Base-by-base conservation (phyloP, 2,888 invertebrate species). In the Monoplex corrugatus region DNA sequence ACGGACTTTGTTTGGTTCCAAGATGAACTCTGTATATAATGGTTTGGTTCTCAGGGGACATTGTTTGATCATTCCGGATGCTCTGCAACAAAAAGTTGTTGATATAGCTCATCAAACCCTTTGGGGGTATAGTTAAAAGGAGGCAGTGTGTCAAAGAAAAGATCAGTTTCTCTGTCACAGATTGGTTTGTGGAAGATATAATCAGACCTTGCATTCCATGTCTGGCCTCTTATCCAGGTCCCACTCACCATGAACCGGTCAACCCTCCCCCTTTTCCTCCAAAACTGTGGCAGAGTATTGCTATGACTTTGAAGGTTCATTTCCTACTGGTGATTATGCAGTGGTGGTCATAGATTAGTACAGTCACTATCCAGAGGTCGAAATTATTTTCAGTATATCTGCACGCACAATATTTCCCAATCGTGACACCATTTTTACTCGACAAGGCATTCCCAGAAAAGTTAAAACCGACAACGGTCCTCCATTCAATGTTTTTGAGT, bases 161-260 rank as follows among this genome's bases (percentile, higher is more conserved):
- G 35, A 93, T 86, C 92, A 93, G 91, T 91, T 94, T 92, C 75
- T 91, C 92, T 40, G 89, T 89, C 3, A 92, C 92, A 10, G 92
- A 93, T 87, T 80, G 87, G 57, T 45, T 90, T 78, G 92, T 91
- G 16, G 92, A 93, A 87, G 86, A 89, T 13, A 40, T 45, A 8
- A 35, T 88, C 35, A 90, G 83, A 86, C 63, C 82, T n/a, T 92
- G 91, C 80, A 28, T 91, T 57, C 92, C 92, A 32, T 92, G 91
- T 82, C 89, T 90, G 75, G 90, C 50, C 10, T 50, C 10, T 50
- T 8, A 13, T 13, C 10, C 50, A 8, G 19, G 50, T 50, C 50
- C 50, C 19, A 19, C 50, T 50, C 50, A 50, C 10, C 50, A 19
- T 50, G 50, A 50, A 50, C 50, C 50, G 19, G 10, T 50, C 19